Percentiles rank a stretch among this genome's conserved stretches.
Evolutionary conservation across 2,888 invertebrate species (phyloP).

Genomic region (Allophyes oxyacanthae): DNA sequence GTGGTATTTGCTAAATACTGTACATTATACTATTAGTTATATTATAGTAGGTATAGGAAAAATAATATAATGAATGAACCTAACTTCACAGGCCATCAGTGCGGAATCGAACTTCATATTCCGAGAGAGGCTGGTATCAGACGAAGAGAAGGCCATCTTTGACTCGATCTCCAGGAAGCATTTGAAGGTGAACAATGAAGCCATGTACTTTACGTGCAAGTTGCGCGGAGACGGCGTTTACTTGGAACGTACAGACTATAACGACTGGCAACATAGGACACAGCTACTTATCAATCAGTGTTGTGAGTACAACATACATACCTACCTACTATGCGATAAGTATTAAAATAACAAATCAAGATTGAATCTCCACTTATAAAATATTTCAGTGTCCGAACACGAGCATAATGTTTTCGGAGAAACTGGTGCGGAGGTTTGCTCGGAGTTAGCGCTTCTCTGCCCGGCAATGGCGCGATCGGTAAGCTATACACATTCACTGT

Average conservation of each 20-base stretch:
- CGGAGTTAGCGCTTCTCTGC: constrained; percentile 74
- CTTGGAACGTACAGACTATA: constrained; percentile 81
- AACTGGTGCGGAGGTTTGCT: constrained; percentile 75
- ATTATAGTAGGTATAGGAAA: too few species aligned
- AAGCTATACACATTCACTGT: constrained; percentile 24
- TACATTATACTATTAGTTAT: too few species aligned
- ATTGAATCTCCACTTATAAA: too few species aligned
- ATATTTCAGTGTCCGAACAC: constrained; percentile 78
- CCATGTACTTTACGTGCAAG: constrained; percentile 69
- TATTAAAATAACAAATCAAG: too few species aligned
- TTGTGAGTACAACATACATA: constrained; percentile 81
- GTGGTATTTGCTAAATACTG: too few species aligned
- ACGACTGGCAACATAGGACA: constrained; percentile 91
- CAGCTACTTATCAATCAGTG: constrained; percentile 91
- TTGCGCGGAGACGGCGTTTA: constrained; percentile 75
- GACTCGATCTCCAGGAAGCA: constrained; percentile 89
- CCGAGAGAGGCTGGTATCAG: constrained; percentile 91
- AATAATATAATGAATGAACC: not conserved
- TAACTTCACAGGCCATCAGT: constrained; percentile 89
- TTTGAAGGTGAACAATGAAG: constrained; percentile 69
- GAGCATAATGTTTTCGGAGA: constrained; percentile 79
- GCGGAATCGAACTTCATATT: constrained; percentile 94
- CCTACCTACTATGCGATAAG: too few species aligned
- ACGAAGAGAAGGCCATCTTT: constrained; percentile 91
- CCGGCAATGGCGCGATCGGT: constrained; percentile 76